A percentile compares a stretch with the other conserved stretches of the same genome.
These are phyloP conservation scores for Cherax quadricarinatus DNA, from an alignment of 1,140 invertebrate species.

Conservation along the genomic window DNA sequence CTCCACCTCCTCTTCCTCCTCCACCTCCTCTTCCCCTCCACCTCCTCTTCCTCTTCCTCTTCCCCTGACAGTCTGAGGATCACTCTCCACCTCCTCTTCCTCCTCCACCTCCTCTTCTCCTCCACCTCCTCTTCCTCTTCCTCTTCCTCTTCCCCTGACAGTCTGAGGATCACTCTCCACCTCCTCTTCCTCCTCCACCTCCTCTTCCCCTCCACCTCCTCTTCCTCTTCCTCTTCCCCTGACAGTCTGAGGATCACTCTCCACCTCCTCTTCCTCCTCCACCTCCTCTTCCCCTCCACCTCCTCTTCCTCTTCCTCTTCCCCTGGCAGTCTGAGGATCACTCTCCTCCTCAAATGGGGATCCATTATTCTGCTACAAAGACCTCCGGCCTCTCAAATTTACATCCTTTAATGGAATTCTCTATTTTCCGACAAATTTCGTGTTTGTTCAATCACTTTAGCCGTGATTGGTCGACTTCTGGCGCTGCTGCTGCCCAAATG, in stretches of 20 bases:
- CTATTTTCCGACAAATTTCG: conserved; percentile 72
- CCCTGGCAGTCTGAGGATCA: not conserved
- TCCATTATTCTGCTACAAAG: conserved; percentile 69
- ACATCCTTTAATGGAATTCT: conserved; percentile 72
- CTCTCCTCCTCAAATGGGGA: conserved; percentile 14
- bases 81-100: not conserved
- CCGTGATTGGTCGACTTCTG: conserved; percentile 43
- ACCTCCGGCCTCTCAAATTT: conserved; percentile 67
- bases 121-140: too few relatives aligned
- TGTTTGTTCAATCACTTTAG: conserved; percentile 72
- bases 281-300: not conserved
- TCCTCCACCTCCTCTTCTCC: too few relatives aligned
- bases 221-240: not conserved
- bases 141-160: too few relatives aligned
- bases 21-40: not conserved
- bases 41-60: not conserved
- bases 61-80: not conserved
- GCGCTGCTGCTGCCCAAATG: too few relatives aligned
- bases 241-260: not conserved
- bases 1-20: not conserved
- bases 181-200: not conserved
- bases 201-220: not conserved
- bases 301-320: not conserved
- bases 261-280: not conserved
- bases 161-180: not conserved